phyloP scores from a whole-genome alignment of 2,888 invertebrate species.

The Lacanobia oleracea region DNA sequence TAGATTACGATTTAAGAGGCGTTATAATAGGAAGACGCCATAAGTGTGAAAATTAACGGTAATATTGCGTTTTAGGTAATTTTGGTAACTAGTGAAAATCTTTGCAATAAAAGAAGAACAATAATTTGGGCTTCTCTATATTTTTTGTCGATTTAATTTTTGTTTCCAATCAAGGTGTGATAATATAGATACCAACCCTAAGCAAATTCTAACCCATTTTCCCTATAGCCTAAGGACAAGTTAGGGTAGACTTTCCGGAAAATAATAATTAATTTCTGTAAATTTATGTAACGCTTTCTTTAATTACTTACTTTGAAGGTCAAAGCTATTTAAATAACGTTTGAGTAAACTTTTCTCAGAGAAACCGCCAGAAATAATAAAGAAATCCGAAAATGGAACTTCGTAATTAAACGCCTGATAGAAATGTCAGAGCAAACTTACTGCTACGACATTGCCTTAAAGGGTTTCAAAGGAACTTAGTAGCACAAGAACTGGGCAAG shows the following conservation, averaged over 20 bases:
- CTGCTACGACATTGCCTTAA: slow-evolving; percentile 60
- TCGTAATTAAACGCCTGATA: slow-evolving; percentile 65
- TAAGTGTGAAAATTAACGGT: background rate
- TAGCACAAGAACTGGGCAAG: slow-evolving; percentile 40
- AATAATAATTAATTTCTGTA: slow-evolving; percentile 25
- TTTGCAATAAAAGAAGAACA: no score
- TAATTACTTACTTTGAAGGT: slow-evolving; percentile 34
- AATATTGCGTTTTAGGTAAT: background rate
- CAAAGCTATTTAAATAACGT: slow-evolving; percentile 31
- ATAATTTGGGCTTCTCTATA: no score
- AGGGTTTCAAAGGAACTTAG: slow-evolving; percentile 56
- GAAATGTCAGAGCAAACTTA: slow-evolving; percentile 63
- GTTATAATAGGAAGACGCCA: slow-evolving; percentile 58
- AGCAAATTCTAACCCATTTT: slow-evolving; percentile 21
- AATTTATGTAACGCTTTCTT: slow-evolving; percentile 34
- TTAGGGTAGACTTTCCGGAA: background rate
- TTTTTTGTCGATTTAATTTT: background rate
- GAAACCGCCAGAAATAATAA: slow-evolving; percentile 38
- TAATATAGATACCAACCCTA: background rate
- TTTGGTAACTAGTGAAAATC: background rate
- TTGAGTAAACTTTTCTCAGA: slow-evolving; percentile 24
- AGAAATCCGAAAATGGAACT: slow-evolving; percentile 44
- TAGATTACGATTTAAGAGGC: slow-evolving; percentile 67
- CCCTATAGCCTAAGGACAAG: slow-evolving; percentile 1
- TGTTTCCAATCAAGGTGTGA: background rate